Percentiles rank a stretch among this genome's conserved stretches.
These are phyloP conservation scores for Meta bourneti DNA, from an alignment of 2,888 invertebrate genomes.

Conservation along the genomic window DNA sequence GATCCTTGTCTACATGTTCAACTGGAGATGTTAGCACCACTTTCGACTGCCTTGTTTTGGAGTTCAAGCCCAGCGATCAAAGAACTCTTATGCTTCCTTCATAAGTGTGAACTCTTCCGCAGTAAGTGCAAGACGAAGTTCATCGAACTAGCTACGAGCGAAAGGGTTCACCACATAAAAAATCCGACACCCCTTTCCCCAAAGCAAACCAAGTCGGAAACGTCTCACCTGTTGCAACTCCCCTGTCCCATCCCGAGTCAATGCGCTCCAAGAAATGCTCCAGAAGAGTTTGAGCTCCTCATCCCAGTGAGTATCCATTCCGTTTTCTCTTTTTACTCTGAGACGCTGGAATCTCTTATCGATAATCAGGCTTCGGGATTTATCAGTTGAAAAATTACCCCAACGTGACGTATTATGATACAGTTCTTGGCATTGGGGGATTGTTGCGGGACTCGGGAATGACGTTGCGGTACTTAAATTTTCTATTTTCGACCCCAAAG, in stretches of 20 bases:
- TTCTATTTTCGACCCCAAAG: conserved; percentile 5
- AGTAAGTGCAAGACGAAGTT: conserved; percentile 67
- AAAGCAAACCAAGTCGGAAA: conserved; percentile 21
- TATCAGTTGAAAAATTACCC: conserved; percentile 48
- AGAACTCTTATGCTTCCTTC: conserved; percentile 29
- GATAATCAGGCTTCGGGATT: conserved; percentile 25
- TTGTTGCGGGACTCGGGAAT: conserved; percentile 12
- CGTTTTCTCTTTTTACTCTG: conserved; percentile 25
- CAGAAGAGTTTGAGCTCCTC: conserved; percentile 3
- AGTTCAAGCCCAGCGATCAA: background rate
- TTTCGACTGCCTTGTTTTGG: too few relatives aligned
- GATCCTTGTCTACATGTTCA: too few relatives aligned
- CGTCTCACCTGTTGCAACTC: conserved; percentile 58
- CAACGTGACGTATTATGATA: conserved; percentile 40
- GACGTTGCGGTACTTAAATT: conserved; percentile 2
- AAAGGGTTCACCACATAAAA: conserved; percentile 54
- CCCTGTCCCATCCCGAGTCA: conserved; percentile 55
- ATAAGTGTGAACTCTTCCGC: conserved; percentile 57
- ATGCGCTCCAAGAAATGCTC: conserved; percentile 48
- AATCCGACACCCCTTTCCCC: conserved; percentile 44
- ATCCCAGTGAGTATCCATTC: conserved; percentile 34
- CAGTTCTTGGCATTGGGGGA: conserved; percentile 12
- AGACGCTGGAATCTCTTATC: conserved; percentile 39
- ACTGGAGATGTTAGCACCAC: too few relatives aligned
- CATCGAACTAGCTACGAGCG: conserved; percentile 50